Evolutionary conservation across 2,113 vertebrate genomes (phyloP).

Genomic region (Rhea americana): DNA sequence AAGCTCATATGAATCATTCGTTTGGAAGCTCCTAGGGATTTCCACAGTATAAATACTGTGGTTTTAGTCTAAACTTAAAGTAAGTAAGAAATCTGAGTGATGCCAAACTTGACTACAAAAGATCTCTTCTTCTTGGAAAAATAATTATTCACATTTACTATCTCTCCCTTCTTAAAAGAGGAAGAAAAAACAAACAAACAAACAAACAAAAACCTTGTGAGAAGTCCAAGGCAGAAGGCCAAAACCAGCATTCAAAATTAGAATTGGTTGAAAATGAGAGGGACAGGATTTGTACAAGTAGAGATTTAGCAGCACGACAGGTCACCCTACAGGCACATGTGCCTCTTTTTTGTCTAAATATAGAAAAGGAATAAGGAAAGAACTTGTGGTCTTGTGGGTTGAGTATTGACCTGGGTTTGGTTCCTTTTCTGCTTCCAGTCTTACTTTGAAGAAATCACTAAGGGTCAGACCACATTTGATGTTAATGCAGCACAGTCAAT

Average conservation of each 20-base stretch:
- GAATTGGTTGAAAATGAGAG: slow-evolving; percentile 32
- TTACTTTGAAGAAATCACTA: slow-evolving; percentile 58
- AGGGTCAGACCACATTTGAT: slow-evolving; percentile 60
- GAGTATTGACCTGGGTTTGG: slow-evolving; percentile 47
- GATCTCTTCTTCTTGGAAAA: slow-evolving; percentile 8
- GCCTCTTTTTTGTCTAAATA: neutral
- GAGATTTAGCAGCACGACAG: slow-evolving; percentile 30
- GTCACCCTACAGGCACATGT: slow-evolving; percentile 11
- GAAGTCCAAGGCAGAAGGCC: slow-evolving; percentile 27
- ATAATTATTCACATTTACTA: slow-evolving; percentile 29
- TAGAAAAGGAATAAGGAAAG: slow-evolving; percentile 48
- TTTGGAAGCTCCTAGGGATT: neutral
- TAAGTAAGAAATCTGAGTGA: slow-evolving; percentile 7
- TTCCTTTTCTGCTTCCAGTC: slow-evolving; percentile 60
- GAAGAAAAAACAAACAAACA: neutral
- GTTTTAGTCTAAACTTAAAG: slow-evolving; percentile 15
- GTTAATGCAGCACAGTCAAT: slow-evolving; percentile 59
- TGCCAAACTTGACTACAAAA: slow-evolving; percentile 30
- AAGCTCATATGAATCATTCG: neutral
- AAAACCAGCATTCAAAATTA: slow-evolving; percentile 62
- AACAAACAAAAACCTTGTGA: neutral
- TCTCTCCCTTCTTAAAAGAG: slow-evolving; percentile 12
- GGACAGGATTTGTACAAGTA: slow-evolving; percentile 22
- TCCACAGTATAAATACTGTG: neutral
- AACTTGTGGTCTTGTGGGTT: slow-evolving; percentile 64